phyloP scores from a whole-genome alignment of 2,888 invertebrate species.

The Physocephala rufipes region DNA sequence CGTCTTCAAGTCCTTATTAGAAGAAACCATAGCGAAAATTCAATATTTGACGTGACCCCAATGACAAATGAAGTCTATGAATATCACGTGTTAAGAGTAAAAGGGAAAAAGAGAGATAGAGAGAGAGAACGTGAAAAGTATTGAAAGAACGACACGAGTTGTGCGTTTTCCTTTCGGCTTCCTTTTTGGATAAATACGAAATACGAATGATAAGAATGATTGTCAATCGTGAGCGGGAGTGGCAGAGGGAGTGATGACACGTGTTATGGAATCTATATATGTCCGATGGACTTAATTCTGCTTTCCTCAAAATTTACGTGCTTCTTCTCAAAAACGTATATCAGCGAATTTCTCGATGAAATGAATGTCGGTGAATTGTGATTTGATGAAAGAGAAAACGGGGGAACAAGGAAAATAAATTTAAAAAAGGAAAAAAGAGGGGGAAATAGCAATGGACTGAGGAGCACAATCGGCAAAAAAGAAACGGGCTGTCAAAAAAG shows the following conservation, averaged over 20 bases:
- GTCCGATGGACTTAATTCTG: background rate
- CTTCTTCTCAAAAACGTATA: background rate
- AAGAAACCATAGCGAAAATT: slow-evolving; percentile 42
- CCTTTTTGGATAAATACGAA: no score
- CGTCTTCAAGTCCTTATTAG: slow-evolving; percentile 15
- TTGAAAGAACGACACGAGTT: background rate
- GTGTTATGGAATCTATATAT: background rate
- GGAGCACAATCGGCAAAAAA: background rate
- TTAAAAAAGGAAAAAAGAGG: background rate
- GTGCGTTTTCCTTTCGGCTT: no score
- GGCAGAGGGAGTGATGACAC: background rate
- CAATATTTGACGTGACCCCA: slow-evolving; percentile 54
- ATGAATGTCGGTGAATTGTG: no score
- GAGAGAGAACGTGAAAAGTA: background rate
- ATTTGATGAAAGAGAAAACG: no score
- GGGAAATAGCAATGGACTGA: background rate
- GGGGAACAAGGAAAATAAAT: no score
- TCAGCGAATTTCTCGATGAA: no score
- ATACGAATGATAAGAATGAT: no score
- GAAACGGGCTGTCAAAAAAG: background rate
- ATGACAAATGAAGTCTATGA: slow-evolving; percentile 46
- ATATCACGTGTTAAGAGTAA: slow-evolving; percentile 21
- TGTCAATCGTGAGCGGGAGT: background rate
- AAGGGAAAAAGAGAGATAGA: background rate
- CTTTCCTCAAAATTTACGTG: background rate